Conservation (phyloP, 2,888 invertebrate species). For the Noctua pronuba region DNA sequence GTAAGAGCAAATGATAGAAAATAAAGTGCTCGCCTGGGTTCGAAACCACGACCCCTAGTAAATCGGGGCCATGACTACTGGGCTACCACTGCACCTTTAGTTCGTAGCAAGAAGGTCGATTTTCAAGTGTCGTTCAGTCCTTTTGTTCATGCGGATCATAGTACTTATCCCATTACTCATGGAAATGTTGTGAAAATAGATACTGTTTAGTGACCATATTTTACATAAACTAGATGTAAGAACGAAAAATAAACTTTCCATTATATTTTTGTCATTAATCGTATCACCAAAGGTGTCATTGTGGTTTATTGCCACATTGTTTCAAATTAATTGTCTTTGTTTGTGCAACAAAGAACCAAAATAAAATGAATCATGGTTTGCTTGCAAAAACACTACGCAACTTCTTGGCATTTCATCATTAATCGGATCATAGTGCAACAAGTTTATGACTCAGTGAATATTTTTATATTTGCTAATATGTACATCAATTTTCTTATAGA, state of each 20-base stretch:
- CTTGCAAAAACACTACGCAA: background rate
- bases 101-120: background rate
- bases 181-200: background rate
- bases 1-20: background rate
- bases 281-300: background rate
- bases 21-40: background rate
- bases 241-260: background rate
- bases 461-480: background rate
- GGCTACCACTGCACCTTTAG: background rate
- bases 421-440: background rate
- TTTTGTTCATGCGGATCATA: background rate
- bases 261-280: background rate
- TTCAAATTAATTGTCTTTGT: background rate
- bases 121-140: background rate
- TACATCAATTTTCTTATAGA: background rate
- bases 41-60: background rate
- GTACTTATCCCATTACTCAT: background rate
- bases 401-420: slow-evolving; percentile 2
- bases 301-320: background rate
- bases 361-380: background rate
- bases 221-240: background rate
- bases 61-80: background rate
- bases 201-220: background rate
- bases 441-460: background rate
- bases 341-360: background rate